Base-by-base conservation (phyloP, 1,140 invertebrate genomes). In the Chlorops oryzae region DNA sequence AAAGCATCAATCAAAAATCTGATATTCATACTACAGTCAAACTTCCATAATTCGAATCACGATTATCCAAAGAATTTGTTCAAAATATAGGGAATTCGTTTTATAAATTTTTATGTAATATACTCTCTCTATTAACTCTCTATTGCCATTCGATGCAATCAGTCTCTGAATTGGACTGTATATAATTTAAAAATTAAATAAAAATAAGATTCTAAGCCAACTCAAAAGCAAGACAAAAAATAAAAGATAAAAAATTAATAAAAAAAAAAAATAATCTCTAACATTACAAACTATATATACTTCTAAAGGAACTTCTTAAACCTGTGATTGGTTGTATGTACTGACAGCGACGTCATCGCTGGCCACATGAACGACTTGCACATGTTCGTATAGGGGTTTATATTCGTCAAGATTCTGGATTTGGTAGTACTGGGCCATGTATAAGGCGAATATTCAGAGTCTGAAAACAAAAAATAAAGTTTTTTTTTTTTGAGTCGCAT, bases 281-380 rank as follows among this genome's bases (percentile, higher is more conserved):
- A 18, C 4, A 38, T 40, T 21, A 45, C 21, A 45, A 13, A 27
- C 22, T 7, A 17, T 12, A 12, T 15, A 27, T 12, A 12, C 28
- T 52, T 32, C 28, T 37, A 39, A 15, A 27, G 27, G 42, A 34
- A 42, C 25, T 50, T 15, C 27, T 50, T 47, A 9, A 50, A 50
- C 50, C 44, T 42, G 46, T 4, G 42, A 20, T 47, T 34, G 28
- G n/a, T 22, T 56, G 18, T 47, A 48, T 22, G 3, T 54, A 60
- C 66, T 70, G 54, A 67, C 67, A 42, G 60, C 55, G 17, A 63
- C 59, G 50, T 70, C 64, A 37, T 70, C 67, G 49, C 66, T 58
- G 13, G 63, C 61, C 15, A 70, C 56, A 55, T 68, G 65, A 35
- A 70, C 67, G 15, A 70, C 67, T 54, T 70, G 67, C 45, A 70